A percentile compares a stretch with the other conserved stretches of the same genome.
These are phyloP conservation scores for Sialia sialis DNA, from an alignment of 2,113 vertebrate genomes.

Conservation along the genomic window DNA sequence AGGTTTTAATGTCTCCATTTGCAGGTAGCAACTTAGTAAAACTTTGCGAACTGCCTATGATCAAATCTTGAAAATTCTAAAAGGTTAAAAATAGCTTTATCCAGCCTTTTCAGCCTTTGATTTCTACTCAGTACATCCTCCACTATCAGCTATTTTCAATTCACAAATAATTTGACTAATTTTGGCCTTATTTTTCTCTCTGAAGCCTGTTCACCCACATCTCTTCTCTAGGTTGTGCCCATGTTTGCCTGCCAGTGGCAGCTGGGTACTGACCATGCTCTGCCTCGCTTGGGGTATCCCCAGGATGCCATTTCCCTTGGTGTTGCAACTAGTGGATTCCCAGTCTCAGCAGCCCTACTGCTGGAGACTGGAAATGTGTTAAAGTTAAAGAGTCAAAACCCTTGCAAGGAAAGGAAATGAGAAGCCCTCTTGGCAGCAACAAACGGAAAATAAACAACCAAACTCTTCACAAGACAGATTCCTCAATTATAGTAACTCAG, in stretches of 20 bases:
- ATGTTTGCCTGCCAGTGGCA: accelerated
- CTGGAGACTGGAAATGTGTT: conserved; percentile 43
- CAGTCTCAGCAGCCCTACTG: background rate
- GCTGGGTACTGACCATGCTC: accelerated
- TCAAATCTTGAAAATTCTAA: background rate
- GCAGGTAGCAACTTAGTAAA: background rate
- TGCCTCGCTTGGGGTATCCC: background rate
- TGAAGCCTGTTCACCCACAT: background rate
- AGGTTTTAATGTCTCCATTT: background rate
- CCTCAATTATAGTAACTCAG: conserved; percentile 66
- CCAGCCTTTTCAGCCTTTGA: background rate
- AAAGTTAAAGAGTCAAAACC: conserved; percentile 61
- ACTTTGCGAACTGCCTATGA: background rate
- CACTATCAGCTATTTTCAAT: background rate
- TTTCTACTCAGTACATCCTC: background rate
- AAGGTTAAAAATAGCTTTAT: background rate
- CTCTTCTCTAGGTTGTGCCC: background rate
- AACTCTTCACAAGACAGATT: conserved; percentile 62
- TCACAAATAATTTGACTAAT: background rate
- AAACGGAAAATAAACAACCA: conserved; percentile 77
- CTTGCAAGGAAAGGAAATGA: conserved; percentile 55
- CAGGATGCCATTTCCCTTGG: background rate
- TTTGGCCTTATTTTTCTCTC: background rate
- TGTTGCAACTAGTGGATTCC: background rate
- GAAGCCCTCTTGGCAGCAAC: conserved; percentile 65